phyloP scores from a whole-genome alignment of 2,888 invertebrate genomes.

The Diadegma fenestrale region DNA sequence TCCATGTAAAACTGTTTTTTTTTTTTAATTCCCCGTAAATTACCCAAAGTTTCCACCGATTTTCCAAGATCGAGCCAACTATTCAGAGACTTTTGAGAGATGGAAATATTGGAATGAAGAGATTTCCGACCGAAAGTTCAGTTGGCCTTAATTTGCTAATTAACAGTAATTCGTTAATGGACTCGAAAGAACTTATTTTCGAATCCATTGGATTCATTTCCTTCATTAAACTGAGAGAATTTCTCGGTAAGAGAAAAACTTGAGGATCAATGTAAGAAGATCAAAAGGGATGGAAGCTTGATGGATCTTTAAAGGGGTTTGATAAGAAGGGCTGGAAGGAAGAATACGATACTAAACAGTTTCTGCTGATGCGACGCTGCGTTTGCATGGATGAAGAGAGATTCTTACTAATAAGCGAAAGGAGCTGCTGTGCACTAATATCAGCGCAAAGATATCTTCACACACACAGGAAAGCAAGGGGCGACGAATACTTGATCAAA shows the following conservation, averaged over 20 bases:
- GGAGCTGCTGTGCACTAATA: conserved; percentile 18
- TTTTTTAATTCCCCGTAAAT: background rate
- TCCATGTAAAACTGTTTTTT: background rate
- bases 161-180: background rate
- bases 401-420: conserved; percentile 60
- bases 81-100: background rate
- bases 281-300: conserved; percentile 54
- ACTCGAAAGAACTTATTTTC: conserved; percentile 7
- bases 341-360: conserved; percentile 36
- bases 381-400: conserved; percentile 48
- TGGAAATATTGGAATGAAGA: background rate
- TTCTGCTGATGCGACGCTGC: conserved; percentile 59
- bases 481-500: conserved; percentile 67
- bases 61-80: background rate
- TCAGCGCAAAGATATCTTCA: background rate
- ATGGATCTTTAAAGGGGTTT: conserved; percentile 37
- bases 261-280: conserved; percentile 50
- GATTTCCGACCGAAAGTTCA: background rate
- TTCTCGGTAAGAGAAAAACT: conserved; percentile 29
- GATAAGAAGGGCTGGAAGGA: conserved; percentile 1
- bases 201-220: conserved; percentile 6
- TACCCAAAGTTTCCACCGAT: background rate
- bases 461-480: background rate
- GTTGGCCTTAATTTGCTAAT: background rate
- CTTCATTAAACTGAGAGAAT: background rate